These are phyloP conservation scores for Limanda limanda DNA, from an alignment of 2,113 vertebrate genomes.

Conservation along the genomic window DNA sequence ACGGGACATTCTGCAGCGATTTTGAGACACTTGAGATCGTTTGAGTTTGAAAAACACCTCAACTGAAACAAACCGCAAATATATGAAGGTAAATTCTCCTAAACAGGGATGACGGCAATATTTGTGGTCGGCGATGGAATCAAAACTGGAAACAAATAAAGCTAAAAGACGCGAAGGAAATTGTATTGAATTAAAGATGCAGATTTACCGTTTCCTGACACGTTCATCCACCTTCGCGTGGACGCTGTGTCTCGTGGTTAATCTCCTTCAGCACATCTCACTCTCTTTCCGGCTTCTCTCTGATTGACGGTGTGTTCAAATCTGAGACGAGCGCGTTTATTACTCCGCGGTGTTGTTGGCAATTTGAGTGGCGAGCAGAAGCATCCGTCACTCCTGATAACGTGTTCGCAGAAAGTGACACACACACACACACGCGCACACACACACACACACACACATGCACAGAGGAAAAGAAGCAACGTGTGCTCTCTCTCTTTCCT, in stretches of 20 bases:
- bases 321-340: constrained; percentile 4
- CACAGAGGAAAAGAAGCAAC: not conserved
- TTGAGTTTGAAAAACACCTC: too few species aligned
- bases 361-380: not conserved
- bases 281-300: not conserved
- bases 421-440: not conserved
- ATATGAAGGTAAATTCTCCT: too few species aligned
- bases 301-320: not conserved
- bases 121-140: too few species aligned
- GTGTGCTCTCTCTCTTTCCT: not conserved
- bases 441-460: not conserved
- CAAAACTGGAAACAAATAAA: too few species aligned
- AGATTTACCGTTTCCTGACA: too few species aligned
- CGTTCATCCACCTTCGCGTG: not conserved
- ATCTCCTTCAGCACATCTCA: not conserved
- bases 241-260: not conserved
- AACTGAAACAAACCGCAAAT: too few species aligned
- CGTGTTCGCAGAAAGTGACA: not conserved
- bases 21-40: too few species aligned
- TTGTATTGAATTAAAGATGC: too few species aligned
- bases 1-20: too few species aligned
- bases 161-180: too few species aligned
- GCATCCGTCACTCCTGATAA: constrained; percentile 12
- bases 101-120: too few species aligned
- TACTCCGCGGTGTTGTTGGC: constrained; percentile 6